Conservation (phyloP, 2,888 invertebrate genomes). For the Dorcus hopei region DNA sequence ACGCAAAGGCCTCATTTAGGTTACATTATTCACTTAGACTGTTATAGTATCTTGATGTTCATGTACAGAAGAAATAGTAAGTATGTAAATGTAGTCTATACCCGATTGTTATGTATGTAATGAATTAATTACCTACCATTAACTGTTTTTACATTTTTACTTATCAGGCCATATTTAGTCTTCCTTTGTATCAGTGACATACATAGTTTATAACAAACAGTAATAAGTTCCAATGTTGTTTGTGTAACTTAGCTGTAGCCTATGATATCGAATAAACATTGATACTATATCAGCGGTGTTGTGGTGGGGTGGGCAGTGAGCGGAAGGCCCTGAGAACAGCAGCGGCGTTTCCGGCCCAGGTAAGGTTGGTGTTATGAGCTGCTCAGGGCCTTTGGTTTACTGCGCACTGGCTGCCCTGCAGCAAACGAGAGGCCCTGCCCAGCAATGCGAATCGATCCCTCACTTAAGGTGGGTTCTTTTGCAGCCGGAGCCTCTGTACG, state of each 20-base stretch:
- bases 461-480: constrained; percentile 33
- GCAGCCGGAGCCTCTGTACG: constrained; percentile 60
- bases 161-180: constrained; percentile 24
- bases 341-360: constrained; percentile 41
- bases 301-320: constrained; percentile 41
- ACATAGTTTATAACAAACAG: constrained; percentile 24
- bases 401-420: constrained; percentile 37
- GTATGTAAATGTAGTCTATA: constrained; percentile 25
- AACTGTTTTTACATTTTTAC: constrained; percentile 26
- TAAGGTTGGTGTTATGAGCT: constrained; percentile 47
- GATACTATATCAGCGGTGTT: constrained; percentile 39
- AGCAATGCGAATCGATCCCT: constrained; percentile 30
- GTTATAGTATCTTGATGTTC: constrained; percentile 34
- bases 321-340: constrained; percentile 45
- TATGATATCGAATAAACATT: constrained; percentile 37
- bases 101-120: constrained; percentile 9
- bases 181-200: constrained; percentile 29
- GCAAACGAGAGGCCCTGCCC: constrained; percentile 49
- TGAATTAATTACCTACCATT: constrained; percentile 7
- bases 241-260: constrained; percentile 33
- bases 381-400: constrained; percentile 51
- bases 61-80: constrained; percentile 32
- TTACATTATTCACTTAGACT: constrained; percentile 28
- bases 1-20: constrained; percentile 27
- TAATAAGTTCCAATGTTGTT: constrained; percentile 21